Conservation (phyloP, 2,113 vertebrate genomes). For the Penelope pileata region DNA sequence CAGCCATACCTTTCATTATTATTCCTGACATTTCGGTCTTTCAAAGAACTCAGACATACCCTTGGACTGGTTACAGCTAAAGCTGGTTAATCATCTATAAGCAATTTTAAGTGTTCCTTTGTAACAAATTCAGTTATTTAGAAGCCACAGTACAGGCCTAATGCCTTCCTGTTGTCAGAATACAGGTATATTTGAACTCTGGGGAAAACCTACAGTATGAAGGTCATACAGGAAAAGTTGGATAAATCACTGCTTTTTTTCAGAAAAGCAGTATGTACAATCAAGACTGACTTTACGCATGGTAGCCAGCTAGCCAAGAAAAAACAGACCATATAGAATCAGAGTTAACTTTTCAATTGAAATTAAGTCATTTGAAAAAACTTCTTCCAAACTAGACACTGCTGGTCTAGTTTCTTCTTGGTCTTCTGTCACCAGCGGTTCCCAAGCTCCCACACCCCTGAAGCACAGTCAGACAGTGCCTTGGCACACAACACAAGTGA, state of each 20-base stretch:
- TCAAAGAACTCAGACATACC: background rate
- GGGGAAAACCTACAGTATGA: background rate
- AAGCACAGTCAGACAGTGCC: slow-evolving; percentile 5
- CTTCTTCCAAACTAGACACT: background rate
- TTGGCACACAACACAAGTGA: slow-evolving; percentile 23
- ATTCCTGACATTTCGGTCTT: background rate
- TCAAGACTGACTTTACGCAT: background rate
- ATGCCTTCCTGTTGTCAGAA: background rate
- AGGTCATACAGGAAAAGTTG: background rate
- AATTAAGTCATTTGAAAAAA: background rate
- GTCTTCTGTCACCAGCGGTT: background rate
- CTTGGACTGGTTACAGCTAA: background rate
- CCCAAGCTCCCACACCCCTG: slow-evolving; percentile 30
- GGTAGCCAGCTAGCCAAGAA: background rate
- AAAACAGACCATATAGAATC: background rate
- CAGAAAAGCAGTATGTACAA: background rate
- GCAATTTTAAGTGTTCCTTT: background rate
- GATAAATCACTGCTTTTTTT: background rate
- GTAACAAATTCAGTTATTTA: background rate
- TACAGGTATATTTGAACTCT: background rate
- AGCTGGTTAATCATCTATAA: background rate
- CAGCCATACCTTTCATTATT: background rate
- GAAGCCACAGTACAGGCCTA: background rate
- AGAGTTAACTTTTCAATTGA: background rate
- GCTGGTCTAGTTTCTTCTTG: background rate